Percentiles rank a stretch among this genome's conserved stretches.
These are phyloP conservation scores for Lepas anatifera DNA, from an alignment of 2,888 invertebrate species.

Conservation along the genomic window DNA sequence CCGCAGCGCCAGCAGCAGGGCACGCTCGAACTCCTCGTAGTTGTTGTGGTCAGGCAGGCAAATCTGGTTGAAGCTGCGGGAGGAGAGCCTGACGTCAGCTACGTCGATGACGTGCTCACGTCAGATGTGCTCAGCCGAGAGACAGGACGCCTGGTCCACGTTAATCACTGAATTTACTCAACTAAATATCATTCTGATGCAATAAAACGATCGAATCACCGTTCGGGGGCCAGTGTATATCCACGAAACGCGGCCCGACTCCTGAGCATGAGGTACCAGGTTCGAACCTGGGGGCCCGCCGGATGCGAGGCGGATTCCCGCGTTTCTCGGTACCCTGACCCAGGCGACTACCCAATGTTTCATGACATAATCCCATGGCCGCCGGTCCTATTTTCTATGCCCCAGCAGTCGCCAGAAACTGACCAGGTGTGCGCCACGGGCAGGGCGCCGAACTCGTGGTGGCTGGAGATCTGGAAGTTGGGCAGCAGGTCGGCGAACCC, in stretches of 20 bases:
- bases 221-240: not conserved
- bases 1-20: conserved; percentile 78
- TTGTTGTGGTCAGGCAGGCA: conserved; percentile 89
- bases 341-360: conserved; percentile 21
- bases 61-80: conserved; percentile 76
- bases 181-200: not conserved
- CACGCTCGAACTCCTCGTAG: conserved; percentile 85
- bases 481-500: conserved; percentile 84
- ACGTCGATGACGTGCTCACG: not conserved
- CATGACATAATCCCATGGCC: no score
- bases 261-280: not conserved
- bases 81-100: not conserved
- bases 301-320: conserved; percentile 28
- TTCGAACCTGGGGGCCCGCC: not conserved
- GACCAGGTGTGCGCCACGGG: conserved; percentile 92
- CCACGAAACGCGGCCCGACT: not conserved
- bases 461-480: conserved; percentile 80
- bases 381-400: no score
- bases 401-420: conserved; percentile 26
- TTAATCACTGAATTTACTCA: not conserved
- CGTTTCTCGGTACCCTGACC: not conserved
- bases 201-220: not conserved
- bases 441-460: conserved; percentile 76
- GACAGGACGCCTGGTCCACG: not conserved
- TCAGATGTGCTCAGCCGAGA: not conserved